Evolutionary conservation across 2,888 invertebrate species (phyloP), one percentile per base, ranked within the genome.

Genomic region (Cerastis rubricosa): DNA sequence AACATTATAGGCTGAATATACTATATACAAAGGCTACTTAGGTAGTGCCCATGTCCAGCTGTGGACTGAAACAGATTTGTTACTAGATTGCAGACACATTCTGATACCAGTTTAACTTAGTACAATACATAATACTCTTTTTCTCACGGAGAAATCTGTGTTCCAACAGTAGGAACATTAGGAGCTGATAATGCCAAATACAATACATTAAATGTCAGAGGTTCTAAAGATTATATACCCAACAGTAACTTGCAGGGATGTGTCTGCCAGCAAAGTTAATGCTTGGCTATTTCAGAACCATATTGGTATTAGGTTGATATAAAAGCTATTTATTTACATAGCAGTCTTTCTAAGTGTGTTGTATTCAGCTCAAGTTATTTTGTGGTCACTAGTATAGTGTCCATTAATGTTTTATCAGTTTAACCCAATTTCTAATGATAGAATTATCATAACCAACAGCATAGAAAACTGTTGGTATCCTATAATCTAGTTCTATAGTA

Each of bases 351-450:
- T 29, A 49, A 47, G 29, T 47, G 7, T 17, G 2, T 49, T 40
- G 29, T 12, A 29, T 40, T 40, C 12, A 22, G n/a, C n/a, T 54
- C 8, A 43, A 17, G 40, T 43, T 29, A 1, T 22, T 57, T 54
- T 67, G 40, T 43, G n/a, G 14, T 17, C 1, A 51, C 25, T 64
- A 64, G 22, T 51, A 22, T 19, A 49, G 25, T 35, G 43, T 65
- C 25, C 0, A 35, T n/a, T 17, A 35, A n/a, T 47, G n/a, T 43
- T 76, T 70, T 45, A 82, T 57, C 35, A 67, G 76, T 77, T 63
- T 67, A 68, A 63, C 70, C 66, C 25, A 35, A 47, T 77, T 80
- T 64, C 40, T 47, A 17, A 51, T 75, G 40, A 61, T 43, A 59
- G 12, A 54, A n/a, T 65, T 49, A 51, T 64, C 25, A 22, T 45